Evolutionary conservation across 2,888 invertebrate genomes (phyloP).

Genomic region (Lottia scabra): DNA sequence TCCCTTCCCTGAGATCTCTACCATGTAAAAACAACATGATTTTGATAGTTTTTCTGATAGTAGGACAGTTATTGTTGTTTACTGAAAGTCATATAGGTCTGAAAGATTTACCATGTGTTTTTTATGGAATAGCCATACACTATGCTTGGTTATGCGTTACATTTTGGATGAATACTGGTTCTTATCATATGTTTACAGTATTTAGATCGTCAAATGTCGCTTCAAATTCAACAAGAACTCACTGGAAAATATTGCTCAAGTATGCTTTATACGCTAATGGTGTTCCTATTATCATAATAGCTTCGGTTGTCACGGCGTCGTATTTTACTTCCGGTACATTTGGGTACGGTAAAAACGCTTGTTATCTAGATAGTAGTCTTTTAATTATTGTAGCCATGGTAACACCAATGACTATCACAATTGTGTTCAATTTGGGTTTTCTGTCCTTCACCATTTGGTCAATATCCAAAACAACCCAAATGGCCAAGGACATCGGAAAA

Average conservation of each 20-base stretch:
- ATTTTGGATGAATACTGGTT: constrained; percentile 37
- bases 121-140: constrained; percentile 34
- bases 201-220: constrained; percentile 22
- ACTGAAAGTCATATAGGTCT: constrained; percentile 14
- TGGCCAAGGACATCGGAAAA: constrained; percentile 18
- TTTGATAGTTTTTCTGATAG: constrained; percentile 30
- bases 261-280: constrained; percentile 16
- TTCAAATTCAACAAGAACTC: neutral
- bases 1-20: constrained; percentile 33
- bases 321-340: constrained; percentile 4
- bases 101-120: constrained; percentile 21
- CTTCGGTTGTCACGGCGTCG: neutral
- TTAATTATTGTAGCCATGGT: constrained; percentile 36
- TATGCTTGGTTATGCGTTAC: constrained; percentile 36
- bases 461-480: constrained; percentile 28
- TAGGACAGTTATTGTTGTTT: constrained; percentile 32
- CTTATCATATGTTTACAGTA: constrained; percentile 41
- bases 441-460: constrained; percentile 35
- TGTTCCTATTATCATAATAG: neutral
- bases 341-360: constrained; percentile 24
- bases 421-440: constrained; percentile 38
- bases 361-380: constrained; percentile 28
- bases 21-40: constrained; percentile 42
- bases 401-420: constrained; percentile 33
- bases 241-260: neutral